Evolutionary conservation across 2,113 vertebrate genomes (phyloP).

Genomic region (Actenoides hombroni): DNA sequence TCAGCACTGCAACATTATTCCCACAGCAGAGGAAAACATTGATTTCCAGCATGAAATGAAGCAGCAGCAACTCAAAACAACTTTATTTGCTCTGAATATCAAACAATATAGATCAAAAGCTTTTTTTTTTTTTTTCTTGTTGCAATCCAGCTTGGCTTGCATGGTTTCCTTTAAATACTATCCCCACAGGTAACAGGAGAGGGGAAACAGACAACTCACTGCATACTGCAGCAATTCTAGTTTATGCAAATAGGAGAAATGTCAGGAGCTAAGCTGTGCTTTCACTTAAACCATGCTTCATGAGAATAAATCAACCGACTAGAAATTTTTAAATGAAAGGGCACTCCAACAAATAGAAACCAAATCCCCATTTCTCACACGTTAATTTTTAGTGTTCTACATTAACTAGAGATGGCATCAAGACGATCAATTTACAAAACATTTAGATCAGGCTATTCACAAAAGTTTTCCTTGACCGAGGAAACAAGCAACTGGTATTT

Average conservation of each 20-base stretch:
- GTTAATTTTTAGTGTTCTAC: not conserved
- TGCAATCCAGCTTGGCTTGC: not conserved
- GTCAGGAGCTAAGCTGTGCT: not conserved
- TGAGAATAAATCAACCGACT: not conserved
- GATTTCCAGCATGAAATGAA: not conserved
- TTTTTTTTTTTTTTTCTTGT: not conserved
- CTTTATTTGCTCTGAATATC: not conserved
- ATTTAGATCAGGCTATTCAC: not conserved
- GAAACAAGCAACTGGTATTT: not conserved
- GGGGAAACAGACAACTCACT: not conserved
- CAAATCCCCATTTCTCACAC: not conserved
- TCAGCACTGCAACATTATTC: not conserved
- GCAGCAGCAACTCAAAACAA: not conserved
- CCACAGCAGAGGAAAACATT: not conserved
- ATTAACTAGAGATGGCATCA: not conserved
- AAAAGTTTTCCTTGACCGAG: not conserved
- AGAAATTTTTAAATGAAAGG: not conserved
- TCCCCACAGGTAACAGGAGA: not conserved
- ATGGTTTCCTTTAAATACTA: not conserved
- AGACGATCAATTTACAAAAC: not conserved
- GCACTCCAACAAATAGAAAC: not conserved
- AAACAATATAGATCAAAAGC: not conserved
- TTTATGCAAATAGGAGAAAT: not conserved
- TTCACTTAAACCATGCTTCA: not conserved
- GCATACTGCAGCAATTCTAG: not conserved